Evolutionary conservation across 2,113 vertebrate species (phyloP).

Genomic region (Carettochelys insculpta): DNA sequence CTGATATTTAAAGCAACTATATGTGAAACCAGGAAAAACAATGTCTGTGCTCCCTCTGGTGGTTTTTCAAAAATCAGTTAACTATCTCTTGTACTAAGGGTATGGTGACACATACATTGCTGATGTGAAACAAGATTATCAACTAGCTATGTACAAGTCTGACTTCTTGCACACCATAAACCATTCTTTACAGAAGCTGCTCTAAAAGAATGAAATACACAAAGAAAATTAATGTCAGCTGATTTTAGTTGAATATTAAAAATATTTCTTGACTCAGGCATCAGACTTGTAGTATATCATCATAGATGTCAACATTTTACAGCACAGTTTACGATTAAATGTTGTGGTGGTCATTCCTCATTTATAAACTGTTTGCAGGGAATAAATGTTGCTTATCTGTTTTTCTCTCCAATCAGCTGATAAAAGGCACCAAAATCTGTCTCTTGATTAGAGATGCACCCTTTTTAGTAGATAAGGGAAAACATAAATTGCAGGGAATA

Average conservation of each 20-base stretch:
- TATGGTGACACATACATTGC: neutral
- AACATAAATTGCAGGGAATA: neutral
- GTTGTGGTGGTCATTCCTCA: neutral
- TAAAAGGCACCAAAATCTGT: neutral
- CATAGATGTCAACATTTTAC: neutral
- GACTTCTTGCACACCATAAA: neutral
- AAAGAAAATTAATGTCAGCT: neutral
- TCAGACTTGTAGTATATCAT: neutral
- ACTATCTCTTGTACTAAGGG: neutral
- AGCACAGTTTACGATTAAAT: neutral
- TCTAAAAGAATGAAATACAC: conserved; percentile 22
- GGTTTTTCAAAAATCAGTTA: conserved; percentile 55
- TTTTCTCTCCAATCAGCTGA: neutral
- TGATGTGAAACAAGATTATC: neutral
- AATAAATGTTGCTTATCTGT: neutral
- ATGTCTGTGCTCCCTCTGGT: conserved; percentile 70
- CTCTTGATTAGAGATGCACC: neutral
- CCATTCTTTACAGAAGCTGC: neutral
- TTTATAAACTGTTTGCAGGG: neutral
- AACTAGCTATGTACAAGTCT: neutral
- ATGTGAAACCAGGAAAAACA: conserved; percentile 39
- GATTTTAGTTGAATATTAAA: neutral
- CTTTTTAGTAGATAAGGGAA: neutral
- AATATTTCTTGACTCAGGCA: neutral
- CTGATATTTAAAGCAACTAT: neutral